phyloP scores from a whole-genome alignment of 2,888 invertebrate genomes.

The Luperina nickerlii region DNA sequence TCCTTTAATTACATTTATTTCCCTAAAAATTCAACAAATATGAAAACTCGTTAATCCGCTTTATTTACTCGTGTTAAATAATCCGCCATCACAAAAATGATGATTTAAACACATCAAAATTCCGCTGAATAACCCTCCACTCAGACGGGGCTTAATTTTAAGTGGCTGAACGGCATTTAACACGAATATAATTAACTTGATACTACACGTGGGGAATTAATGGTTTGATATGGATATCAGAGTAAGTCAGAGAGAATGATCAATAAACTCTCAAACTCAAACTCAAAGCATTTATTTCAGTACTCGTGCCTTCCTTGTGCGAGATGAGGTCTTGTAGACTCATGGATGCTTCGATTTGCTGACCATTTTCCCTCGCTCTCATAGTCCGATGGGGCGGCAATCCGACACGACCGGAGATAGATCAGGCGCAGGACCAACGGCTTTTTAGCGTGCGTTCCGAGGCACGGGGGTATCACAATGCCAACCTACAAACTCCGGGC shows the following conservation, averaged over 20 bases:
- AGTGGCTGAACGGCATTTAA: constrained; percentile 11
- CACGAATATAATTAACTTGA: constrained; percentile 11
- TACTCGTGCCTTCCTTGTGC: too few species aligned
- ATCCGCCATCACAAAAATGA: constrained; percentile 51
- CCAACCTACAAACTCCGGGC: too few species aligned
- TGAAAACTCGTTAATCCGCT: constrained; percentile 13
- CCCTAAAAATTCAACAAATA: background rate
- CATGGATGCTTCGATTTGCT: background rate
- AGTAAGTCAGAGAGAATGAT: background rate
- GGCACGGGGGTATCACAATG: too few species aligned
- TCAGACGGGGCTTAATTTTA: constrained; percentile 31
- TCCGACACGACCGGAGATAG: too few species aligned
- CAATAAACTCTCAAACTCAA: too few species aligned
- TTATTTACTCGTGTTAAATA: constrained; percentile 37
- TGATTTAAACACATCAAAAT: constrained; percentile 57
- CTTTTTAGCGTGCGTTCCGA: too few species aligned
- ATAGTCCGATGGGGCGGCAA: too few species aligned
- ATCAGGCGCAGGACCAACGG: too few species aligned
- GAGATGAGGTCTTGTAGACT: too few species aligned
- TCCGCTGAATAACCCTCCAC: constrained; percentile 15
- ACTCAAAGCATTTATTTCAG: too few species aligned
- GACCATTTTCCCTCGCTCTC: background rate
- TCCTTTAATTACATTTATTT: background rate
- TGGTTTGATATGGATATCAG: background rate
- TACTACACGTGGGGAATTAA: background rate